These are phyloP conservation scores for Sitta carolinensis DNA, from an alignment of 2,797 vertebrate genomes.

Conservation along the genomic window DNA sequence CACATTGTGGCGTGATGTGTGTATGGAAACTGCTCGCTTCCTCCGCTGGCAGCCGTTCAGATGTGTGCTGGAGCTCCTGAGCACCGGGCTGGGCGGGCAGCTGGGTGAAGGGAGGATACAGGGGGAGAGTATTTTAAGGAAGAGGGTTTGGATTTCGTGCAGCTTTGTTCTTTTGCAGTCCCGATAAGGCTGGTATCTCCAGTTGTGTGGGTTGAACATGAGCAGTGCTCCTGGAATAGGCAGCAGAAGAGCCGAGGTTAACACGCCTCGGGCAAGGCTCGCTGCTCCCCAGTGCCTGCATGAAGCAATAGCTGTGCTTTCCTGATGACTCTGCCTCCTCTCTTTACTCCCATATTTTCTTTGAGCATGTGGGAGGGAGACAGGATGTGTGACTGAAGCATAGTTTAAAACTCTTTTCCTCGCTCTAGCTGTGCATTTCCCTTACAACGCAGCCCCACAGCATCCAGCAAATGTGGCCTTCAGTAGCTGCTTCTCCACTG, in stretches of 20 bases:
- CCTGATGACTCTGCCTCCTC: neutral
- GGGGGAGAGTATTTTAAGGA: conserved; percentile 13
- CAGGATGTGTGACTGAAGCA: conserved; percentile 35
- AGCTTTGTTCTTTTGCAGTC: conserved; percentile 57
- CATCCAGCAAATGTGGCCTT: neutral
- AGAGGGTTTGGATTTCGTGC: neutral
- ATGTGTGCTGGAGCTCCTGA: conserved; percentile 12
- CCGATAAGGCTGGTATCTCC: conserved; percentile 23
- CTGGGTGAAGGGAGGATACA: neutral
- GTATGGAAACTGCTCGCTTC: conserved; percentile 71
- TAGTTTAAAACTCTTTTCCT: neutral
- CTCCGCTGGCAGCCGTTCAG: conserved; percentile 57
- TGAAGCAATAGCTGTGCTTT: neutral
- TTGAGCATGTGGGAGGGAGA: conserved; percentile 20
- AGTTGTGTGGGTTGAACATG: neutral
- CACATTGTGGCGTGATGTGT: conserved; percentile 74
- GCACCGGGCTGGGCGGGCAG: neutral
- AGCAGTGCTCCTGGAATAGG: neutral
- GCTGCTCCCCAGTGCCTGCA: neutral
- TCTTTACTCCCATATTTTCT: conserved; percentile 1
- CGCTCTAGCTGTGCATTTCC: neutral
- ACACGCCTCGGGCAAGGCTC: neutral
- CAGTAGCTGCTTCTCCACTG: neutral
- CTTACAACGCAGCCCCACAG: neutral
- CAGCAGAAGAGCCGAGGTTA: conserved; percentile 3